Conservation (phyloP, 1,140 invertebrate genomes). For the Cydia amplana region DNA sequence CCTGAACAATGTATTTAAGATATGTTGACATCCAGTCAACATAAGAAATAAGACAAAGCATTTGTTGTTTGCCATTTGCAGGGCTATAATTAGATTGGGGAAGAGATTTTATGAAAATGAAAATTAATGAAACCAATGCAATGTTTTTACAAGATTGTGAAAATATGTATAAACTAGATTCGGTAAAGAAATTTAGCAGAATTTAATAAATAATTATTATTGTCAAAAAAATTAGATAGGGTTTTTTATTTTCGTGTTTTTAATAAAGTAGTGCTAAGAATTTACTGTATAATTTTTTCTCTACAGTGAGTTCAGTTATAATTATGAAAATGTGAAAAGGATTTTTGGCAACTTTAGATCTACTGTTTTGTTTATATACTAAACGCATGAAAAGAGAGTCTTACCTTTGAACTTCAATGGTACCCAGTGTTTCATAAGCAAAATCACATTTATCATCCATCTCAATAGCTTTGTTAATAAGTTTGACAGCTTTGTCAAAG, state of each 20-base stretch:
- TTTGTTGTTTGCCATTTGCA: not conserved
- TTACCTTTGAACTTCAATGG: constrained; percentile 95
- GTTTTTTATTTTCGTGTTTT: too few species aligned
- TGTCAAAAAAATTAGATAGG: too few species aligned
- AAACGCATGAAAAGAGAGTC: constrained; percentile 36
- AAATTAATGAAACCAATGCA: too few species aligned
- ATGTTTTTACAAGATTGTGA: too few species aligned
- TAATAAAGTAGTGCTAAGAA: too few species aligned
- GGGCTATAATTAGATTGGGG: not conserved
- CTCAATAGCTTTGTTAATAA: constrained; percentile 91
- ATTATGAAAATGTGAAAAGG: not conserved
- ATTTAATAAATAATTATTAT: too few species aligned
- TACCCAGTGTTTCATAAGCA: constrained; percentile 96
- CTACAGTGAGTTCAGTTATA: too few species aligned
- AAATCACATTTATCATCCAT: constrained; percentile 96
- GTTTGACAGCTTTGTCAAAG: constrained; percentile 87
- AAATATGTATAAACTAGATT: too few species aligned
- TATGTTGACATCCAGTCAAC: constrained; percentile 7
- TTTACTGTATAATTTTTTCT: too few species aligned
- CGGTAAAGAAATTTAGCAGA: too few species aligned
- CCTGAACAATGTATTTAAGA: constrained; percentile 13
- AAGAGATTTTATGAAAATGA: not conserved
- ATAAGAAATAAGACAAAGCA: constrained; percentile 3
- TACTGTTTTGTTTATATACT: not conserved
- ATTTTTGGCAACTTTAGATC: not conserved